Percentiles rank a stretch among this genome's conserved stretches.
These are phyloP conservation scores for Mustelus asterias DNA, from an alignment of 2,113 vertebrate species.

Conservation along the genomic window DNA sequence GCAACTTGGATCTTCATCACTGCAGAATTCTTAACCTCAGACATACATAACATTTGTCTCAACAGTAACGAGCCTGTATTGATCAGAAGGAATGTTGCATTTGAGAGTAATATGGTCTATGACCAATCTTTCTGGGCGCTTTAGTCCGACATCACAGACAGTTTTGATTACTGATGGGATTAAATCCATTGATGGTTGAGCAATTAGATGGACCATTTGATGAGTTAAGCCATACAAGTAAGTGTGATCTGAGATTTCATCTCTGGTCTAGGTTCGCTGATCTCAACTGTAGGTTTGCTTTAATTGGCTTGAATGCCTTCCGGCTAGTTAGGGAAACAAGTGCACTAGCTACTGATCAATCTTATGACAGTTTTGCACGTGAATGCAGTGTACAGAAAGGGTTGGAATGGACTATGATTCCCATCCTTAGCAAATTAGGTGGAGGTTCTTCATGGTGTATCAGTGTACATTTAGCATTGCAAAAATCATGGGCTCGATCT, in stretches of 20 bases:
- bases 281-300: background rate
- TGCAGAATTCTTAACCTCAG: no score
- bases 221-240: background rate
- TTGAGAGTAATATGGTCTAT: no score
- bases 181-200: background rate
- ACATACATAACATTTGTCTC: no score
- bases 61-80: no score
- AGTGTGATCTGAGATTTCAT: background rate
- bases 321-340: background rate
- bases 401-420: background rate
- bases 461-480: background rate
- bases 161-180: background rate
- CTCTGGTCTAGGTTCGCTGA: background rate
- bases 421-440: background rate
- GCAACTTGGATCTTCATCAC: background rate
- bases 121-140: no score
- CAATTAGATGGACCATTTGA: background rate
- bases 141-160: background rate
- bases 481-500: background rate
- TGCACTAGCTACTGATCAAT: background rate
- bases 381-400: background rate
- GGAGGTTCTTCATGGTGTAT: background rate
- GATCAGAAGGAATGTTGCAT: no score
- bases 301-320: background rate
- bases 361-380: background rate